Evolutionary conservation across 2,113 vertebrate species (phyloP), one percentile per base, ranked within the genome.

Genomic region (Amblyopsis rosae): DNA sequence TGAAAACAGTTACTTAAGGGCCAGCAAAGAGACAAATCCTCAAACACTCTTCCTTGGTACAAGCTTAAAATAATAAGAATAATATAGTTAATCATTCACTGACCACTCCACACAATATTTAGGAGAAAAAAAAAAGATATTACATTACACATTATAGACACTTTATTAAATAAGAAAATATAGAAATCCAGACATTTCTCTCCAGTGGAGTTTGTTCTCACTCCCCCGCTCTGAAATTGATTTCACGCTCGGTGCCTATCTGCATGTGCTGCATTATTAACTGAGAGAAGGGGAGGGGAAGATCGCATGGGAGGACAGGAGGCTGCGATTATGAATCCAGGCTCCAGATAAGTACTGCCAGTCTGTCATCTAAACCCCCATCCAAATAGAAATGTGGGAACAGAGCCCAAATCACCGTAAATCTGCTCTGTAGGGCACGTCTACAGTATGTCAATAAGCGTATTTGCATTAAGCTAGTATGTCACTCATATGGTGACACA

Each of bases 151-250:
- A 76, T 26, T 26, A 26, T 73, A 82, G 73, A 74, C 57, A 62
- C 77, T 81, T 85, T 80, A 83, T 87, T 85, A 80, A 84, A 89
- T 77, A 69, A 79, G 69, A 79, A 89, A 89, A 86, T 80, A 83
- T 81, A 82, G 75, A 86, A 90, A 89, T 82, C 70, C 86, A 62
- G 68, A 86, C 76, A 74, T 85, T 88, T 70, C 72, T 84, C 81
- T 81, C 67, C 66, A 65, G 86, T 81, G 56, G 69, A 79, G 82
- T 86, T 86, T 87, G 83, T 84, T 85, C 87, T 86, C 81, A 75
- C 81, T 87, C 81, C 77, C 82, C 82, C 76, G 79, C 87, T 80
- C 76, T 86, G 81, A 86, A 88, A 91, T 78, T 87, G 87, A 89
- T 89, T 90, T 92, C 84, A 89, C 72, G 82, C 89, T 90, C 73